Evolutionary conservation across 2,113 vertebrate genomes (phyloP), one percentile per base, ranked within the genome.

Genomic region (Megaceryle maxima): DNA sequence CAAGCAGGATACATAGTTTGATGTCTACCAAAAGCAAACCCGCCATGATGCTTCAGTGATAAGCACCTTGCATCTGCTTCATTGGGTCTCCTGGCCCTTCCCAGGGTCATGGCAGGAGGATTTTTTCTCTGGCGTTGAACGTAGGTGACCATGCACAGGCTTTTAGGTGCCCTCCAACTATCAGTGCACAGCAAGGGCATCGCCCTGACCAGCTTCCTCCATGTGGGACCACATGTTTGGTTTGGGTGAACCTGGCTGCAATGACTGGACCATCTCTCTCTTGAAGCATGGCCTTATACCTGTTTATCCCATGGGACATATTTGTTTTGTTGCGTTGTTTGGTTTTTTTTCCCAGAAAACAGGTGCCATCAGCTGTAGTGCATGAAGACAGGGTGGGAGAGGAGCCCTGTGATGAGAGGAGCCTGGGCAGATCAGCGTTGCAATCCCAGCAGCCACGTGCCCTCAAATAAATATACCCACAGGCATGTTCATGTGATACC

Each of bases 81-180:
- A 6, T 11, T 1, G 0, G n/a, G 7, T 28, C 29, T 66, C 73
- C 63, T 0, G 0, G 24, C 18, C 55, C 69, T 55, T 77, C 44
- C 77, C 0, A 0, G 14, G 63, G 28, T 35, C 43, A 63, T 0
- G 10, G 25, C 16, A 39, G 60, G 69, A 64, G 25, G 37, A 39
- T 11, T 41, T 63, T 17, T 35, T 41, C 37, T 63, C 62, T 63
- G 17, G 13, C 1, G 4, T 4, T 12, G 53, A 59, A 37, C 3
- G 46, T 35, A 87, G 69, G 19, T 66, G 90, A 53, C 13, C 41
- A 18, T 2, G 31, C n/a, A 29, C 13, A 75, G 57, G 8, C 83
- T 59, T 72, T 59, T 39, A 55, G 48, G n/a, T 60, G 66, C 13
- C 15, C 37, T 84, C 46, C 41, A 48, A 44, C 31, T 29, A 74